phyloP scores from a whole-genome alignment of 2,797 vertebrate species.

The Hemitrygon akajei region DNA sequence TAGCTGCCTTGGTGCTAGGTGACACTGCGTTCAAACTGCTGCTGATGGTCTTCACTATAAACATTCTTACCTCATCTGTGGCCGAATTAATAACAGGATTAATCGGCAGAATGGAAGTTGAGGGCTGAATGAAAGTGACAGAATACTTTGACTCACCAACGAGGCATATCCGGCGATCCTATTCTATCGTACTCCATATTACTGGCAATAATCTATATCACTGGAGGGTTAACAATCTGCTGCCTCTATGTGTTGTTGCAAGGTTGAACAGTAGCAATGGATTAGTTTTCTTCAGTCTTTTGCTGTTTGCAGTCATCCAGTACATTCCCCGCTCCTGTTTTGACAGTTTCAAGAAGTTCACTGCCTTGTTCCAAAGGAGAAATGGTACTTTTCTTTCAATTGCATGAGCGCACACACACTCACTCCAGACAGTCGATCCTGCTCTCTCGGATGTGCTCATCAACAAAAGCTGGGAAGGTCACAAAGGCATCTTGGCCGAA shows the following conservation, averaged over 20 bases:
- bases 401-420: background rate
- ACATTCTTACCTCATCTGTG: background rate
- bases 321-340: background rate
- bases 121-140: background rate
- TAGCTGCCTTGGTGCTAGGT: too few relatives aligned
- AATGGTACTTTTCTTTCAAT: background rate
- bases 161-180: background rate
- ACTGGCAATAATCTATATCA: background rate
- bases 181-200: background rate
- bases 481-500: background rate
- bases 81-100: background rate
- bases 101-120: background rate
- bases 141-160: constrained; percentile 4
- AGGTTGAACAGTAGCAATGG: background rate
- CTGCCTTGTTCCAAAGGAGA: background rate
- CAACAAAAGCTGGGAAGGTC: background rate
- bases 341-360: background rate
- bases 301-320: background rate
- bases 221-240: background rate
- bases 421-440: background rate
- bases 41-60: too few relatives aligned
- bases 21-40: too few relatives aligned
- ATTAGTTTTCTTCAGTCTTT: background rate
- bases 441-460: background rate
- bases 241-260: background rate